Evolutionary conservation across 1,140 invertebrate species (phyloP), one percentile per base, ranked within the genome.

Genomic region (Antheraea mylitta): DNA sequence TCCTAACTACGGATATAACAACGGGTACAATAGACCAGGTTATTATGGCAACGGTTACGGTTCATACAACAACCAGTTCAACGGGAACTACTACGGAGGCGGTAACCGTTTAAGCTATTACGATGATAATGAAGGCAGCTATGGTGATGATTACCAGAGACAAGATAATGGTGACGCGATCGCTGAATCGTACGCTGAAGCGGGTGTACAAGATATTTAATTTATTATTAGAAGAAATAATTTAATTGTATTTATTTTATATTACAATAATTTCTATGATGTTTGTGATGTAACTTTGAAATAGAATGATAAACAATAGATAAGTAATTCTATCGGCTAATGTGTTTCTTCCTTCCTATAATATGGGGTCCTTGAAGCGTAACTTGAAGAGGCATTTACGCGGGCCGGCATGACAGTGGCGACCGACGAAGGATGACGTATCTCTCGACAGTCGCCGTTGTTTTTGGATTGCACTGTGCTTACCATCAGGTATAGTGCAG

Each of bases 51-150:
- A 86, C 30, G 81, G 85, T 7, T 78, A 76, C 11, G 83, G 82
- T 13, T 70, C 80, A 0, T 79, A 79, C 67, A 89, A 89, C 64
- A 89, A 79, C 68, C 87, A 89, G 60, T 91, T 83, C 63, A 89
- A 91, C 65, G 89, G 87, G 2, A 89, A 91, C 66, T 85, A 82
- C 67, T 53, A 60, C 19, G 67, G 70, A 6, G 66, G 71, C 13
- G 81, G 87, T 0, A 76, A 79, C 65, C 66, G 73, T 36, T 53
- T 53, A 37, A n/a, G 58, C 16, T 30, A 59, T 30, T 80, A 70
- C 62, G 79, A 80, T 74, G 81, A 79, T n/a, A 64, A 67, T 8
- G 66, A 71, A n/a, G 59, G 69, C 38, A 70, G 42, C 10, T 18
- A 72, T 7, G 63, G 69, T 58, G 65, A 66, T 22, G 42, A 74